Conservation (phyloP, 2,113 vertebrate genomes). For the Seriola dumerili region DNA sequence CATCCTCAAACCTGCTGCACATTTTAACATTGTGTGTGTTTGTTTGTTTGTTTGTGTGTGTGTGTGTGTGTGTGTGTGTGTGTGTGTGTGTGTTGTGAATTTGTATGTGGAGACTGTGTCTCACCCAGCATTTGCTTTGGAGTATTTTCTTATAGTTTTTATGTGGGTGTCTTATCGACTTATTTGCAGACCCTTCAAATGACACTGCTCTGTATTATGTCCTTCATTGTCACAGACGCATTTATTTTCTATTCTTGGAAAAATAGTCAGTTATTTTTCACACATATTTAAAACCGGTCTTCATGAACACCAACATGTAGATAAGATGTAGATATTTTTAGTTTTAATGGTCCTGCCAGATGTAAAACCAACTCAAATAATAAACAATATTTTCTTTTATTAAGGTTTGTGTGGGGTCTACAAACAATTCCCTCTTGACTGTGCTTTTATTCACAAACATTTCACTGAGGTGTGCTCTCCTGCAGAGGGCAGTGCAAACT, state of each 20-base stretch:
- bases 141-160: not conserved
- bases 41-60: not conserved
- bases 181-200: not conserved
- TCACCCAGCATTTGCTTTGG: not conserved
- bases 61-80: conserved; percentile 11
- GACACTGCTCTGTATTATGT: not conserved
- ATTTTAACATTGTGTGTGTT: not conserved
- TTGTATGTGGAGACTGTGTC: not conserved
- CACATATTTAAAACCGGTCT: not conserved
- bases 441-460: conserved; percentile 32
- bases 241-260: not conserved
- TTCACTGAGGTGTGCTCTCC: conserved; percentile 48
- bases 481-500: conserved; percentile 67
- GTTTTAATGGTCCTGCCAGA: not conserved
- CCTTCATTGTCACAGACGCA: not conserved
- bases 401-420: conserved; percentile 40
- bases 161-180: not conserved
- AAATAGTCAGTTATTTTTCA: not conserved
- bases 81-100: conserved; percentile 3
- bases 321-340: conserved; percentile 5
- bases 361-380: conserved; percentile 55
- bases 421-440: conserved; percentile 22
- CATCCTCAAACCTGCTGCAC: not conserved
- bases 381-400: conserved; percentile 74
- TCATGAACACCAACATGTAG: not conserved